Conservation (phyloP, 2,888 invertebrate genomes). For the Deilephila elpenor region DNA sequence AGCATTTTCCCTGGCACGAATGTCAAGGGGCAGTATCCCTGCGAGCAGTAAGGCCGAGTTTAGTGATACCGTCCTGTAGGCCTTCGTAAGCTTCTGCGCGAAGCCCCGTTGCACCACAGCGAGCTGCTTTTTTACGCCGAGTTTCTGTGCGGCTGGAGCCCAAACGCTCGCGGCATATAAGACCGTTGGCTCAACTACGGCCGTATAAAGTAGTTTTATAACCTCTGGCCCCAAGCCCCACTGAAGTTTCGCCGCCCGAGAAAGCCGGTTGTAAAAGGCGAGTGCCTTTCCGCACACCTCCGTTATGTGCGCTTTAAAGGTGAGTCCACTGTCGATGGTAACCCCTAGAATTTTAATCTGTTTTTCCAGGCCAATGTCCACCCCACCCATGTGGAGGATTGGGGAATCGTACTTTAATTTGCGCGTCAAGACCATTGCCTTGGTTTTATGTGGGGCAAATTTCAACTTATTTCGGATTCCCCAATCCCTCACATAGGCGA, state of each 20-base stretch:
- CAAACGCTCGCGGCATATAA: slow-evolving; percentile 5
- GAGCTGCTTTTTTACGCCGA: neutral
- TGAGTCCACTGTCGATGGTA: too few relatives aligned
- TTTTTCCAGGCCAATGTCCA: too few relatives aligned
- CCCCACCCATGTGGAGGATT: too few relatives aligned
- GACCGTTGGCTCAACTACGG: neutral
- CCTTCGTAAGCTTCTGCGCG: slow-evolving; percentile 26
- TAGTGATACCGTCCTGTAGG: neutral
- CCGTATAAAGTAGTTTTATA: neutral
- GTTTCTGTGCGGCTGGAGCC: slow-evolving; percentile 21
- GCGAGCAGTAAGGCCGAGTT: slow-evolving; percentile 35
- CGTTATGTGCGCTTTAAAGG: too few relatives aligned
- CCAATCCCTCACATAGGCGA: too few relatives aligned
- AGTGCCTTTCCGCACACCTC: too few relatives aligned
- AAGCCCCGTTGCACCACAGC: slow-evolving; percentile 16
- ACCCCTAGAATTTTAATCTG: too few relatives aligned
- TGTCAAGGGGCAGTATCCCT: slow-evolving; percentile 39
- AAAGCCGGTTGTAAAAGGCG: too few relatives aligned
- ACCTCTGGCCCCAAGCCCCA: neutral
- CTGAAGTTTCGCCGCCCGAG: neutral
- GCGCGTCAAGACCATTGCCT: too few relatives aligned
- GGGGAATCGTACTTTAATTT: too few relatives aligned
- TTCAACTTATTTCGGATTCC: too few relatives aligned
- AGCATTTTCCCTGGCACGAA: slow-evolving; percentile 34
- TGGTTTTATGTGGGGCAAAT: too few relatives aligned